Conservation (phyloP, 2,113 vertebrate genomes). For the Pachypanchax playfairii region DNA sequence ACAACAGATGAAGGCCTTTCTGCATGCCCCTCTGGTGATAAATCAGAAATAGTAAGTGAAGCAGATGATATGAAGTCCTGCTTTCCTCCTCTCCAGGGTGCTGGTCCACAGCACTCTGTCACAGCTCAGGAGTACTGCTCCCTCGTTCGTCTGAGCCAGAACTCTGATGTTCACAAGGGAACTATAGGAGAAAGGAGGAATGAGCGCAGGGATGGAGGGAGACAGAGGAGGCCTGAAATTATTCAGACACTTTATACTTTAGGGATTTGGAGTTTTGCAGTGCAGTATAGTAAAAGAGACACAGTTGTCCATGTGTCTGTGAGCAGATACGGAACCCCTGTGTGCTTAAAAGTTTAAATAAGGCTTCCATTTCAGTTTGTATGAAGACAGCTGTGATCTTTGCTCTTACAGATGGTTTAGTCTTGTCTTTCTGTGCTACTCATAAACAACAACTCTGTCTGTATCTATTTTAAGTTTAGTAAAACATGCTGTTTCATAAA, state of each 20-base stretch:
- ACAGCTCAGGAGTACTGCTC: slow-evolving; percentile 42
- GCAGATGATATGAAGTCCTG: slow-evolving; percentile 60
- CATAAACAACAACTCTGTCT: background rate
- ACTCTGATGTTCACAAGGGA: slow-evolving; percentile 63
- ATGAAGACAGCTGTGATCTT: slow-evolving; percentile 31
- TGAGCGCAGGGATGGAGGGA: slow-evolving; percentile 25
- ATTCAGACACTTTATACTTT: slow-evolving; percentile 56
- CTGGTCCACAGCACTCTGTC: slow-evolving; percentile 38
- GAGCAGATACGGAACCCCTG: slow-evolving; percentile 29
- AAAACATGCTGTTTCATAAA: background rate
- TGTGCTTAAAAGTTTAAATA: slow-evolving; percentile 22
- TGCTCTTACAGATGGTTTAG: slow-evolving; percentile 13
- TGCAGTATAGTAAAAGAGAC: slow-evolving; percentile 21
- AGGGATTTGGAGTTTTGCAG: slow-evolving; percentile 48
- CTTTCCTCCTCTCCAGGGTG: slow-evolving; percentile 57
- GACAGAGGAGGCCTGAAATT: slow-evolving; percentile 40
- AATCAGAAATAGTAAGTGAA: slow-evolving; percentile 64
- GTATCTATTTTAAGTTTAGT: background rate
- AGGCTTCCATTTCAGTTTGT: slow-evolving; percentile 19
- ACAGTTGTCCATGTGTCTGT: slow-evolving; percentile 24
- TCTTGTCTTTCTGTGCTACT: background rate
- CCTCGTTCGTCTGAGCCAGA: slow-evolving; percentile 46
- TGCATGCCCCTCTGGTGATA: slow-evolving; percentile 59
- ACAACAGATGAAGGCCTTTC: slow-evolving; percentile 58
- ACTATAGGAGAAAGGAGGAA: slow-evolving; percentile 30